phyloP scores from a whole-genome alignment of 2,888 invertebrate genomes.

The Machimus rusticus region DNA sequence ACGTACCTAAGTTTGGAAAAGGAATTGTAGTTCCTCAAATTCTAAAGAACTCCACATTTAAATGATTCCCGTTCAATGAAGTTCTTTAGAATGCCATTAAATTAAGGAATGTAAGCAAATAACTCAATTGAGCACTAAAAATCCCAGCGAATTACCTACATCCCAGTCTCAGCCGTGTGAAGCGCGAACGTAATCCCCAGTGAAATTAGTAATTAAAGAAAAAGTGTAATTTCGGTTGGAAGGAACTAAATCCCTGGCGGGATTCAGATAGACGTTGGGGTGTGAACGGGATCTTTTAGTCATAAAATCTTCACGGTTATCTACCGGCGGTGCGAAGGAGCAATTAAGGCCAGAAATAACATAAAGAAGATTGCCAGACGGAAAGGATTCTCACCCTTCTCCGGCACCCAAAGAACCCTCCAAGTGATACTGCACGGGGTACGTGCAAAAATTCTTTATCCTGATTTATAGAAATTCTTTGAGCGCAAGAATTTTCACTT shows the following conservation, averaged over 20 bases:
- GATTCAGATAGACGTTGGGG: background rate
- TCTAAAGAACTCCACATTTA: background rate
- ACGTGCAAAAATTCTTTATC: constrained; percentile 39
- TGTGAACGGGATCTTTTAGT: constrained; percentile 18
- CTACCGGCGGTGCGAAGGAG: constrained; percentile 15
- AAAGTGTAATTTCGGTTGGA: constrained; percentile 17
- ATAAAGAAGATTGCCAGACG: constrained; percentile 27
- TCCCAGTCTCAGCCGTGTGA: background rate
- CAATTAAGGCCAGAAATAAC: constrained; percentile 39
- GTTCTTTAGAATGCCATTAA: constrained; percentile 18
- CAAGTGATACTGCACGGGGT: constrained; percentile 8
- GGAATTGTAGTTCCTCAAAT: background rate
- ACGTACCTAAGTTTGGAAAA: background rate
- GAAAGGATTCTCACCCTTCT: constrained; percentile 14
- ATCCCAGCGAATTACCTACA: constrained; percentile 29
- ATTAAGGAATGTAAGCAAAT: constrained; percentile 20
- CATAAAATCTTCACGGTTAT: constrained; percentile 40
- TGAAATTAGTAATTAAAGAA: constrained; percentile 41
- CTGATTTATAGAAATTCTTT: constrained; percentile 44
- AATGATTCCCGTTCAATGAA: background rate
- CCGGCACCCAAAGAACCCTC: background rate
- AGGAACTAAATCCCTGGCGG: background rate
- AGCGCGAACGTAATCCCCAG: constrained; percentile 35
- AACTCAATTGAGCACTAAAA: constrained; percentile 42
- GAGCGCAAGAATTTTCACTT: constrained; percentile 41